Percentiles rank a stretch among this genome's conserved stretches.
phyloP scores from a whole-genome alignment of 2,797 vertebrate genomes.

The Acanthurus tractus region DNA sequence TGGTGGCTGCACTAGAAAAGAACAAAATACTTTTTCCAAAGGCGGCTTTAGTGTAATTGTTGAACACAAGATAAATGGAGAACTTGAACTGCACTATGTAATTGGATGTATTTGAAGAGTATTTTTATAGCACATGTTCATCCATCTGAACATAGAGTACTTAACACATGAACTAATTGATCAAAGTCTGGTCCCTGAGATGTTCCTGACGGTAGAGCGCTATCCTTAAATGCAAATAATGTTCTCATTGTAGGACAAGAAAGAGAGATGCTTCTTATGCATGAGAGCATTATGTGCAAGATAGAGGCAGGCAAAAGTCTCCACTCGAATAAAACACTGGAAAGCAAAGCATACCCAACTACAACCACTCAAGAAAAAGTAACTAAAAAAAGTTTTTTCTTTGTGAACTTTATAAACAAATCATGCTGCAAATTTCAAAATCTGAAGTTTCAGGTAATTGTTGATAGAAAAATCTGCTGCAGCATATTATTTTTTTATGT shows the following conservation, averaged over 20 bases:
- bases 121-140: not conserved
- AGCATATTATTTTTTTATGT: no score
- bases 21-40: not conserved
- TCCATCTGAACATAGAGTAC: not conserved
- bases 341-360: not conserved
- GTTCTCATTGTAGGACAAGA: not conserved
- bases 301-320: not conserved
- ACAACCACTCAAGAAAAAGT: not conserved
- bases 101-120: no score
- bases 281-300: slow-evolving; percentile 10
- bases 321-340: slow-evolving; percentile 17
- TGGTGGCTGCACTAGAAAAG: not conserved
- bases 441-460: no score
- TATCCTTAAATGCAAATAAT: slow-evolving; percentile 29
- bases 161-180: not conserved
- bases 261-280: not conserved
- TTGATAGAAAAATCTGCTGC: no score
- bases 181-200: slow-evolving; percentile 12
- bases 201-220: not conserved
- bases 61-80: no score
- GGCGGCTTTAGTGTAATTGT: not conserved
- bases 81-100: not conserved
- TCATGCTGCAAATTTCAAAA: no score
- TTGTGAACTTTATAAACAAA: no score
- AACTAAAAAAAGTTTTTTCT: not conserved